phyloP scores from a whole-genome alignment of 2,797 vertebrate genomes.

The Muraenolepis orangiensis region DNA sequence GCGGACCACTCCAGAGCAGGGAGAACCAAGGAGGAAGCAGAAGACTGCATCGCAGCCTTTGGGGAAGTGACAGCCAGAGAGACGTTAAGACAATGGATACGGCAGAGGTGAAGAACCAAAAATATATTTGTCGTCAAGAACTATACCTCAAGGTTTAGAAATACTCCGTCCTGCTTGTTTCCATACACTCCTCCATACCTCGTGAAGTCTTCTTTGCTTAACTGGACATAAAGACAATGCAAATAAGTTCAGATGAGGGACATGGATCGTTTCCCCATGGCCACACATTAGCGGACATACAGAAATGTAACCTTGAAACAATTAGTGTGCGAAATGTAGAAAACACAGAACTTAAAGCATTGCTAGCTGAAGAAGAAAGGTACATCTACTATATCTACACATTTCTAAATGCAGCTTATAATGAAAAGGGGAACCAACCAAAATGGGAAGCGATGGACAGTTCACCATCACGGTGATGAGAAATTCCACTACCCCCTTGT shows the following conservation, averaged over 20 bases:
- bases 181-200: slow-evolving; percentile 84
- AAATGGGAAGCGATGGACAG: slow-evolving; percentile 61
- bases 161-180: slow-evolving; percentile 82
- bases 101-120: not conserved
- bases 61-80: not conserved
- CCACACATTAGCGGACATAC: not conserved
- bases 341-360: not conserved
- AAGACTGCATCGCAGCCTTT: slow-evolving; percentile 76
- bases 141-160: slow-evolving; percentile 82
- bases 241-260: not conserved
- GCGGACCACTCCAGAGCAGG: slow-evolving; percentile 79
- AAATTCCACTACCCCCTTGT: slow-evolving; percentile 18
- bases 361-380: not conserved
- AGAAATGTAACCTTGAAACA: not conserved
- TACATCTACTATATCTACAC: not conserved
- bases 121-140: slow-evolving; percentile 5
- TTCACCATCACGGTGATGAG: slow-evolving; percentile 59
- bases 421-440: slow-evolving; percentile 35
- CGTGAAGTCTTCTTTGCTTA: slow-evolving; percentile 89
- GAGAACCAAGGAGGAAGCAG: slow-evolving; percentile 75
- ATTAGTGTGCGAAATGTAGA: not conserved
- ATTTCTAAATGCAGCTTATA: not conserved
- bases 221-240: slow-evolving; percentile 55
- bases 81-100: not conserved
- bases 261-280: not conserved